Evolutionary conservation across 1,140 invertebrate species (phyloP), one percentile per base, ranked within the genome.

Genomic region (Melitaea cinxia): DNA sequence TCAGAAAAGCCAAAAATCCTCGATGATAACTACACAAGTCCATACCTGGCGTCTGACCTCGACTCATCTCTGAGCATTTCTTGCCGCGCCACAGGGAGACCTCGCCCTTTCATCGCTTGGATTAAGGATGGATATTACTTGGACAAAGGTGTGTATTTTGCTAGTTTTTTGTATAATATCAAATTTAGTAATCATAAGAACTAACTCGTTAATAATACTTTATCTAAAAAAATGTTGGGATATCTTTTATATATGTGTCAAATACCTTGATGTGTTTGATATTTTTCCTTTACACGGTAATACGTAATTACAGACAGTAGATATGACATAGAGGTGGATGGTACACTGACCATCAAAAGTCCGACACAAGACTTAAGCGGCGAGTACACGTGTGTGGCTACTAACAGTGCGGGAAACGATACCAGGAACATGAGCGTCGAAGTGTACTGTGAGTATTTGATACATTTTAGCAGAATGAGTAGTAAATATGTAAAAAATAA

Each of bases 351-450:
- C 0, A 83, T 91, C 24, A 81, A 82, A 9, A 69, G 65, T 1
- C 80, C 84, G 0, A 72, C 82, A 0, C 83, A 85, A 68, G 85
- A 88, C 4, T 19, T 85, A 24, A 89, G 82, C 24, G 91, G 91
- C 0, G 61, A 70, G 0, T 91, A 91, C 65, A 88, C 79, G 0
- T 91, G 91, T 57, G 53, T 76, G 7, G 88, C 84, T 0, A 81
- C 70, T 4, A 91, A 90, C 54, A 24, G 28, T 0, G 73, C 76
- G 1, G 89, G 88, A 4, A 72, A 54, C 6, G 68, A 37, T 0
- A 85, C 75, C 4, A 80, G 72, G 15, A 82, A 78, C 21, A 62
- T 86, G 0, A 12, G 62, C 0, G 81, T 89, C 1, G 64, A 82
- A 12, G 80, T 89, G 68, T 88, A 87, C 49, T 68, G 87, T 55